Evolutionary conservation across 1,140 invertebrate species (phyloP).

Genomic region (Philotrypesis tridentata): DNA sequence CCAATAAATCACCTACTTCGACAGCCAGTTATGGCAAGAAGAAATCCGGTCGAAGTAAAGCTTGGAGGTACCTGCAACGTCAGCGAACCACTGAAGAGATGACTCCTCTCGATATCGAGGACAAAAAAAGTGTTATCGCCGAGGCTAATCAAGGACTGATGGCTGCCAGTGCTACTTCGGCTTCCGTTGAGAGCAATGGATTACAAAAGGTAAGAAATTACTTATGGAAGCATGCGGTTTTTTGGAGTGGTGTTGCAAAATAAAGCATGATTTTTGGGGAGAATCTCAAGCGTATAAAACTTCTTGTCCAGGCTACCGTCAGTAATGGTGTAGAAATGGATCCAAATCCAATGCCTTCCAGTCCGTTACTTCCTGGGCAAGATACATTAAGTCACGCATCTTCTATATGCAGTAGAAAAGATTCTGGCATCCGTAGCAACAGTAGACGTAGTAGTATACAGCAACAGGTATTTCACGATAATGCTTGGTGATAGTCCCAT

Average conservation of each 20-base stretch:
- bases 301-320: constrained; percentile 56
- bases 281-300: neutral
- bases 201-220: constrained; percentile 20
- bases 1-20: constrained; percentile 77
- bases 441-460: constrained; percentile 89
- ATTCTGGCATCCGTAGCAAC: constrained; percentile 89
- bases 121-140: neutral
- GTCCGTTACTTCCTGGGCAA: constrained; percentile 72
- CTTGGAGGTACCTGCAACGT: constrained; percentile 68
- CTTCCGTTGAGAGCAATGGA: constrained; percentile 19
- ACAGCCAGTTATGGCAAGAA: constrained; percentile 73
- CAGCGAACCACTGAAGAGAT: constrained; percentile 71
- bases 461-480: constrained; percentile 78
- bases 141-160: constrained; percentile 31
- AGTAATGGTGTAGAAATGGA: constrained; percentile 69
- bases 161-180: neutral
- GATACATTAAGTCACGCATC: constrained; percentile 82
- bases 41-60: constrained; percentile 60
- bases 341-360: constrained; percentile 70
- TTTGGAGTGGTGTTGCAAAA: neutral
- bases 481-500: constrained; percentile 44
- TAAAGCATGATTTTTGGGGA: neutral
- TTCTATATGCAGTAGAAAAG: constrained; percentile 87
- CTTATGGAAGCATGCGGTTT: neutral
- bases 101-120: constrained; percentile 63